A percentile compares a stretch with the other conserved stretches of the same genome.
These are phyloP conservation scores for Macrostomum lignano DNA, from an alignment of 1,140 invertebrate species.

Conservation along the genomic window DNA sequence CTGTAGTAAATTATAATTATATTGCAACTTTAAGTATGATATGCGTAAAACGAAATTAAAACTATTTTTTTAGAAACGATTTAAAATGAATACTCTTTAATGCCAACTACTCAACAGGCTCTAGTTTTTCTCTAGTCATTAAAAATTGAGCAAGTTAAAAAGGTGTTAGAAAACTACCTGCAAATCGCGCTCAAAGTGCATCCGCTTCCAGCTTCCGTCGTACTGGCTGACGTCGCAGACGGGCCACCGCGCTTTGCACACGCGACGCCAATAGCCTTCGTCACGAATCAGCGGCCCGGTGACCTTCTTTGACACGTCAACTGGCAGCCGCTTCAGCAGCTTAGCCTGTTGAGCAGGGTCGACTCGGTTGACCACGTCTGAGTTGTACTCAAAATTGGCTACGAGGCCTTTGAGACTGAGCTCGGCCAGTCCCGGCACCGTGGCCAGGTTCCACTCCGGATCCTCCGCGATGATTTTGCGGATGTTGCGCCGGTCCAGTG, in stretches of 20 bases:
- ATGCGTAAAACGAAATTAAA: no score
- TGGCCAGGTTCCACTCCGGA: conserved; percentile 26
- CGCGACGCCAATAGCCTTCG: conserved; percentile 20
- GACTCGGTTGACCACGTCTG: conserved; percentile 17
- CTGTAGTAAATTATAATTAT: no score
- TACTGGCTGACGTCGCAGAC: conserved; percentile 22
- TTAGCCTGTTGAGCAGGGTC: conserved; percentile 16
- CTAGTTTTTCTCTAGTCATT: no score
- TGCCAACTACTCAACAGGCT: no score
- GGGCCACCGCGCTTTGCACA: conserved; percentile 14
- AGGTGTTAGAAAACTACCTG: conserved; percentile 25
- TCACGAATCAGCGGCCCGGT: conserved; percentile 22
- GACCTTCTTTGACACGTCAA: conserved; percentile 20
- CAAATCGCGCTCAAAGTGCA: conserved; percentile 27
- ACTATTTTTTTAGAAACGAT: no score
- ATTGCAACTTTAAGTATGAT: no score
- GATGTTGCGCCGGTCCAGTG: no score
- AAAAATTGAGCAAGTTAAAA: no score
- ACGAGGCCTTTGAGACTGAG: no score
- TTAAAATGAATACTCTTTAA: no score
- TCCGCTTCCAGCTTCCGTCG: conserved; percentile 22
- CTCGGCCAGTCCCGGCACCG: conserved; percentile 20
- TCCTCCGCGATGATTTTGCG: conserved; percentile 27
- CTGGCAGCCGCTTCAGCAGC: conserved; percentile 20
- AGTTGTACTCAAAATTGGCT: no score